Evolutionary conservation across 2,888 invertebrate species (phyloP), one percentile per base, ranked within the genome.

Genomic region (Agrochola litura): DNA sequence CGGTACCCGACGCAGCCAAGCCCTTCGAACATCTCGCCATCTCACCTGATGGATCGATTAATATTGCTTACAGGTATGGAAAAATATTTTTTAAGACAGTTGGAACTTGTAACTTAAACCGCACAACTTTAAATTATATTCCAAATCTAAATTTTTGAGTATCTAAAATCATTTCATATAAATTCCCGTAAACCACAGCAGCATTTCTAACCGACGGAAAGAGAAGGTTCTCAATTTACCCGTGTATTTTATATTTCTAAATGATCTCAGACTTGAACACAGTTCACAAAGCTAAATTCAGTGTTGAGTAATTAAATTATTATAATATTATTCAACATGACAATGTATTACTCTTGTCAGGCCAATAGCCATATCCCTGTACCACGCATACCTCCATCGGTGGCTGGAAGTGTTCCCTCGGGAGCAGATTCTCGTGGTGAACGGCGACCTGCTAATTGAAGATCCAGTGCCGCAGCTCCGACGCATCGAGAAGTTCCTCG

Each of bases 331-430:
- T 65, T 30, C 1, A 72, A 71, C 56, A 73, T 69, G 58, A 19
- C 67, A 49, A 37, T 14, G 6, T 52, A 52, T 52, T 60, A 22
- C 73, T 76, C 74, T 75, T 70, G 76, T 54, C 90, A 96, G 98
- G 87, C 99, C 99, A 25, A 97, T 99, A 89, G 98, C 98, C 77
- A 98, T 99, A 93, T 99, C 99, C 54, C 97, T 99, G 91, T 99
- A 99, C 95, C 98, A 98, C 94, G 97, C 98, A 86, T 99, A 99
- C 95, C 97, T 99, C 90, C 98, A 98, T 87, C 97, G 97, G 71
- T 99, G 99, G 99, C 97, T 99, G 82, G 98, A 99, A 94, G 98
- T 98, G 86, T 99, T 99, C 96, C 98, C 99, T 0, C 97, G 98
- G 70, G 98, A 98, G 73, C 99, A 99, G 93, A 98, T 99, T 89